Percentiles rank a stretch among this genome's conserved stretches.
These are phyloP conservation scores for Solea solea DNA, from an alignment of 2,113 vertebrate species.

Conservation along the genomic window DNA sequence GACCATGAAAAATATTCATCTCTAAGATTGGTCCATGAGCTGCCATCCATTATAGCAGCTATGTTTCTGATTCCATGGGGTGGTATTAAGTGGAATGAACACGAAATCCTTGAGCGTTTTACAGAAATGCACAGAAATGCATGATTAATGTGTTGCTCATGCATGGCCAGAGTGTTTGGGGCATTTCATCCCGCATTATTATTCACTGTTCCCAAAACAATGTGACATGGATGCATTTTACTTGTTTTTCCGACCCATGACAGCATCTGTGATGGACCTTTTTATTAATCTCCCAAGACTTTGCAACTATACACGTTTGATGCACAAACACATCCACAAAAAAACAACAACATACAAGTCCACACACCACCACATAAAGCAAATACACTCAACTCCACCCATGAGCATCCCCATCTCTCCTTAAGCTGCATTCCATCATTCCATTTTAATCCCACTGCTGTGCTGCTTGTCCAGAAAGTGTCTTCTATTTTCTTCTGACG, in stretches of 20 bases:
- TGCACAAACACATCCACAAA: not conserved
- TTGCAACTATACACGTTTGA: not conserved
- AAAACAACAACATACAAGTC: not conserved
- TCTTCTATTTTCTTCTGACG: slow-evolving; percentile 21
- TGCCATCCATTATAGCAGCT: slow-evolving; percentile 58
- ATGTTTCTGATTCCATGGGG: slow-evolving; percentile 41
- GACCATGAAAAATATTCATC: slow-evolving; percentile 63
- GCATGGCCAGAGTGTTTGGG: slow-evolving; percentile 37
- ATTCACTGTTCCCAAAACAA: slow-evolving; percentile 59
- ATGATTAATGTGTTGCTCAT: slow-evolving; percentile 69
- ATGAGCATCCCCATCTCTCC: slow-evolving; percentile 16
- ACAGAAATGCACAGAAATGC: slow-evolving; percentile 41
- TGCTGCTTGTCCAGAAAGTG: slow-evolving; percentile 39
- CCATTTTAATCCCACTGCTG: not conserved
- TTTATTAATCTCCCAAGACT: slow-evolving; percentile 56
- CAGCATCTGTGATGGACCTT: slow-evolving; percentile 50
- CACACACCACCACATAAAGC: slow-evolving; percentile 6
- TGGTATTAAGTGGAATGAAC: slow-evolving; percentile 62
- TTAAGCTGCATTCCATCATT: slow-evolving; percentile 18
- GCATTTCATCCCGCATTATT: slow-evolving; percentile 49
- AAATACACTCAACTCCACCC: slow-evolving; percentile 4
- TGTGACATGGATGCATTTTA: slow-evolving; percentile 38
- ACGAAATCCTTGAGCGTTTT: slow-evolving; percentile 59
- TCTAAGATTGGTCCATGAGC: slow-evolving; percentile 32
- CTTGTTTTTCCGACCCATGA: slow-evolving; percentile 53